These are phyloP conservation scores for Drosophila pallidifrons DNA, from an alignment of 1,140 invertebrate genomes.

Conservation along the genomic window DNA sequence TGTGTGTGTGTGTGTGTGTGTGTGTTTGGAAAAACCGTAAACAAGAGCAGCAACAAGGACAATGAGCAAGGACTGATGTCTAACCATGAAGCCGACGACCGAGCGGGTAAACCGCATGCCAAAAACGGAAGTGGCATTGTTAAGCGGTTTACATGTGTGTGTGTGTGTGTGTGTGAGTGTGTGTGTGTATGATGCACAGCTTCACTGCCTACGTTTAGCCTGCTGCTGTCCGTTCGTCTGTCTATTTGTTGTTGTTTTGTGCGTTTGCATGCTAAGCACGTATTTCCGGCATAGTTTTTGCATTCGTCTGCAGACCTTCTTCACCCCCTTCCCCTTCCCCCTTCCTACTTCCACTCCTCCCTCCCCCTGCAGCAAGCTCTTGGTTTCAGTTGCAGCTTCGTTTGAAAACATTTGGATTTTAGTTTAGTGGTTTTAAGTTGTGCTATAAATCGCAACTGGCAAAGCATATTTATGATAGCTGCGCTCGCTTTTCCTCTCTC, in stretches of 20 bases:
- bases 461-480: slow-evolving; percentile 60
- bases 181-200: slow-evolving; percentile 43
- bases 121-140: slow-evolving; percentile 83
- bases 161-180: slow-evolving; percentile 28
- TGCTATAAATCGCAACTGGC: slow-evolving; percentile 60
- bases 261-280: slow-evolving; percentile 79
- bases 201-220: slow-evolving; percentile 21
- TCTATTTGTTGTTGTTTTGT: slow-evolving; percentile 58
- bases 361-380: neutral
- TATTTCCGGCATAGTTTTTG: slow-evolving; percentile 81
- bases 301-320: slow-evolving; percentile 39
- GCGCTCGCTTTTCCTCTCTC: neutral
- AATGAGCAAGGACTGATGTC: slow-evolving; percentile 52
- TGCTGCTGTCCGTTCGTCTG: slow-evolving; percentile 20
- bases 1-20: slow-evolving; percentile 22
- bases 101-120: slow-evolving; percentile 75
- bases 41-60: slow-evolving; percentile 62
- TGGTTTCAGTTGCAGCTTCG: slow-evolving; percentile 41
- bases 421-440: slow-evolving; percentile 61
- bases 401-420: slow-evolving; percentile 58
- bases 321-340: neutral
- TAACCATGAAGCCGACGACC: slow-evolving; percentile 58
- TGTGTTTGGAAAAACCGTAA: slow-evolving; percentile 60
- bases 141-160: slow-evolving; percentile 73
- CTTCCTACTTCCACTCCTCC: neutral